Base-by-base conservation (phyloP, 2,888 invertebrate genomes). In the Sarcophaga rosellei region DNA sequence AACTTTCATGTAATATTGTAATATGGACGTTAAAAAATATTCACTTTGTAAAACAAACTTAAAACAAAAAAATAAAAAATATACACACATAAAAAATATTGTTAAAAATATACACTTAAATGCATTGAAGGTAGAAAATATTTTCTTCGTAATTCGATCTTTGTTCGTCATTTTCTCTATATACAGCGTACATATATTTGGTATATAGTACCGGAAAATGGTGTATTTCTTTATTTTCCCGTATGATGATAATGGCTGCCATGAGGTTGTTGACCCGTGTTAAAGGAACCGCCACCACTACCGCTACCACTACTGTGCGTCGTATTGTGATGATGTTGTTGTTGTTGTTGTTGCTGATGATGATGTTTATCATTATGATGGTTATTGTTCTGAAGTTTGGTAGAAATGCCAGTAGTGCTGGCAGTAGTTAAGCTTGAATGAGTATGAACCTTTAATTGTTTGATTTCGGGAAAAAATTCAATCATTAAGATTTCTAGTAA, bases 391-490 rank as follows among this genome's bases (percentile, higher is more conserved):
- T 81, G 86, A 44, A 78, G 75, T 76, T 86, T 86, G 68, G 23
- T 84, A 20, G 78, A n/a, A 44, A 57, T 70, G 15, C 74, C 75
- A 45, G 75, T 69, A 73, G 83, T 74, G 77, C 74, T 81, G 69
- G 77, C 47, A 11, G 82, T 69, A 20, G 61, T 61, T 44, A 63
- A n/a, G 63, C 10, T 69, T 65, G 84, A 72, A 77, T 82, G 68
- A 23, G 83, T 61, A 76, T 85, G 77, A 63, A 91, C 89, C 88
- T 93, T 92, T 4, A 93, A 94, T 88, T 95, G 94, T 88, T 95
- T 95, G 88, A 95, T 94, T 93, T 96, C 96, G 20, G 96, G 96
- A 91, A 96, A 96, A 89, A 96, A 94, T 93, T 96, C 96, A 86
- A 95, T 92, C 89, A 96, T 94, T 72, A 96, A 93, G 72, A 96